Percentiles rank a stretch among this genome's conserved stretches.
These are phyloP conservation scores for Heteropelma amictum DNA, from an alignment of 2,888 invertebrate genomes.

Conservation along the genomic window DNA sequence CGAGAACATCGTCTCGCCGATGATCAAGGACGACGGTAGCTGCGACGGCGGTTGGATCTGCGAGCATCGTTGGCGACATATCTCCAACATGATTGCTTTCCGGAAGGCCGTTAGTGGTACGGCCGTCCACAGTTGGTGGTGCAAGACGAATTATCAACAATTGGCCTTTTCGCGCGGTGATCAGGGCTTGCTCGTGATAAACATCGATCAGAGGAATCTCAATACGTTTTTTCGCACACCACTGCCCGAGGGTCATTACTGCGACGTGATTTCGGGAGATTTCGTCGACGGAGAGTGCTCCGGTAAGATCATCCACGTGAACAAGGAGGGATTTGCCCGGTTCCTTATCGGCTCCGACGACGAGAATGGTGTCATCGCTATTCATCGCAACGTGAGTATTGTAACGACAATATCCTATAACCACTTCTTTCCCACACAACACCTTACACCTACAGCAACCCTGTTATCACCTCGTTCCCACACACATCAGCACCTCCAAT, in stretches of 20 bases:
- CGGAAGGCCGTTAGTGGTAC: slow-evolving; percentile 84
- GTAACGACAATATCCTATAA: too few species aligned
- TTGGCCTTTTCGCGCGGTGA: slow-evolving; percentile 91
- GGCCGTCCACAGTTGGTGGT: slow-evolving; percentile 86
- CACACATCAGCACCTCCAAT: too few species aligned
- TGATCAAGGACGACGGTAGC: slow-evolving; percentile 82
- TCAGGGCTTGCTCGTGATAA: slow-evolving; percentile 86
- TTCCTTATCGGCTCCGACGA: slow-evolving; percentile 80
- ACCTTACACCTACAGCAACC: too few species aligned
- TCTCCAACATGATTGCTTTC: slow-evolving; percentile 88
- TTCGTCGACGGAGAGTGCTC: slow-evolving; percentile 81
- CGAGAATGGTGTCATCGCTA: slow-evolving; percentile 86
- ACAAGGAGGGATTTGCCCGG: slow-evolving; percentile 80
- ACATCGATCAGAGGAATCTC: slow-evolving; percentile 82
- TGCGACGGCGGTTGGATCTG: slow-evolving; percentile 90
- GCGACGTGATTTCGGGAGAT: slow-evolving; percentile 90
- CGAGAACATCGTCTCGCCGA: slow-evolving; percentile 83
- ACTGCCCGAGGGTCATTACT: slow-evolving; percentile 88
- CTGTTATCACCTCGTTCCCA: too few species aligned
- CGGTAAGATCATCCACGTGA: slow-evolving; percentile 83
- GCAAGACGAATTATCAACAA: slow-evolving; percentile 88
- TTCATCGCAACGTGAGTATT: slow-evolving; percentile 79
- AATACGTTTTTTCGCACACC: slow-evolving; percentile 83
- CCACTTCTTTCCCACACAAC: too few species aligned
- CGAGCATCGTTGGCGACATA: slow-evolving; percentile 91